Evolutionary conservation across 1,140 invertebrate genomes (phyloP), one percentile per base, ranked within the genome.

Genomic region (Bradysia coprophila): DNA sequence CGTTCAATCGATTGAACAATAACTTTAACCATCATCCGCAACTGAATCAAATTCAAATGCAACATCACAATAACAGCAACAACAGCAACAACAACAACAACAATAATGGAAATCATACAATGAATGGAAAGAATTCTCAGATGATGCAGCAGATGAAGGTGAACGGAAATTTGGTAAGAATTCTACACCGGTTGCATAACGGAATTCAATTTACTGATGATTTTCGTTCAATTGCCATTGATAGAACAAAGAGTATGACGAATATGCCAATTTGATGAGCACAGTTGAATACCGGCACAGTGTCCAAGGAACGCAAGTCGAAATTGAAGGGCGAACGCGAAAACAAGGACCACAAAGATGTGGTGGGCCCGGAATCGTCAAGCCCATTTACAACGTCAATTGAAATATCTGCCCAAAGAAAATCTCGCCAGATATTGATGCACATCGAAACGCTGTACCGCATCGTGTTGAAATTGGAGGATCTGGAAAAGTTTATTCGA

Each of bases 251-350:
- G 56, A 56, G 24, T 59, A 50, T 40, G 87, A 91, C 58, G 81
- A 87, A 51, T 91, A 90, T 56, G 77, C 79, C 5, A 88, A 87
- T 19, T 62, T 94, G 2, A 95, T 96, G 90, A 89, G 82, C 31
- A 72, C 73, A 45, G 71, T 78, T 32, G 90, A 95, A 52, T 94
- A 93, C 54, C 86, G 91, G 45, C 50, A 82, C 78, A 24, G 82
- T 76, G 22, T 73, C 72, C 50, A 66, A 71, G 52, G 73, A 76
- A 43, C 60, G 72, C 21, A 69, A 73, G 48, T 60, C 68, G 0
- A 66, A 63, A 48, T 67, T 66, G 46, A 61, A 54, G 34, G 54
- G 60, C 1, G 63, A 66, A 37, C 62, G 67, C 48, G 64, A 67
- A 13, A 56, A 66, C 41, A 72, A 69, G 49, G 70, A 67, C 2